These are phyloP conservation scores for Anguilla rostrata DNA, from an alignment of 2,113 vertebrate genomes.

Conservation along the genomic window DNA sequence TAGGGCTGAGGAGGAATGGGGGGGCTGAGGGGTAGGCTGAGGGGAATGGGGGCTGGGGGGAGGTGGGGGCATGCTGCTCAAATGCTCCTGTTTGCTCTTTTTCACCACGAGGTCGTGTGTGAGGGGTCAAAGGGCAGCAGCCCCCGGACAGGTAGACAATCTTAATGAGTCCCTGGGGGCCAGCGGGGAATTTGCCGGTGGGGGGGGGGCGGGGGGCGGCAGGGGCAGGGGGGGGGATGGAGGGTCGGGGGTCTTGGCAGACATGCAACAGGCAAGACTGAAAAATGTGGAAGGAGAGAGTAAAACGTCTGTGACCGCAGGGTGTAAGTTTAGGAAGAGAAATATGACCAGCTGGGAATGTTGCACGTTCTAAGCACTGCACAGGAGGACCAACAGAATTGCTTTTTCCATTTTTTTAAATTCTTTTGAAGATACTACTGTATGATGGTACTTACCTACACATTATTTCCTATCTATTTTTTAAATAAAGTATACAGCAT, in stretches of 20 bases:
- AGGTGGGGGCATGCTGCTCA: constrained; percentile 49
- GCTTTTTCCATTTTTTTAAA: too few species aligned
- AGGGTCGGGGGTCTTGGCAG: constrained; percentile 21
- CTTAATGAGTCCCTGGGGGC: constrained; percentile 71
- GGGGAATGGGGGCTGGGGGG: too few species aligned
- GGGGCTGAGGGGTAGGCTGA: not conserved
- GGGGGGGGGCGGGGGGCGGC: not conserved
- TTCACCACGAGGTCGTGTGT: constrained; percentile 75
- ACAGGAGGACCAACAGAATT: not conserved
- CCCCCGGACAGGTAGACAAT: constrained; percentile 64
- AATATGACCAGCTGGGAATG: constrained; percentile 11
- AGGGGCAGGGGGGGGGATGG: not conserved
- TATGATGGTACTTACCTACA: too few species aligned
- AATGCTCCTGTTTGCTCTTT: constrained; percentile 69
- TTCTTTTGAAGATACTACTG: too few species aligned
- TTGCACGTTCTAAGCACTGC: not conserved
- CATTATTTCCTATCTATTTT: too few species aligned
- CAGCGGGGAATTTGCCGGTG: constrained; percentile 34
- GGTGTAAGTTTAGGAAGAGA: not conserved
- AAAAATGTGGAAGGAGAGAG: not conserved
- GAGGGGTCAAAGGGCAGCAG: constrained; percentile 68
- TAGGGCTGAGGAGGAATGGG: too few species aligned
- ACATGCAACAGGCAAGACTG: constrained; percentile 22
- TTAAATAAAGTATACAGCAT: too few species aligned
- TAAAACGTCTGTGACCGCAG: not conserved